A percentile compares a stretch with the other conserved stretches of the same genome.
These are phyloP conservation scores for Eulithis testata DNA, from an alignment of 2,888 invertebrate genomes.

Conservation along the genomic window DNA sequence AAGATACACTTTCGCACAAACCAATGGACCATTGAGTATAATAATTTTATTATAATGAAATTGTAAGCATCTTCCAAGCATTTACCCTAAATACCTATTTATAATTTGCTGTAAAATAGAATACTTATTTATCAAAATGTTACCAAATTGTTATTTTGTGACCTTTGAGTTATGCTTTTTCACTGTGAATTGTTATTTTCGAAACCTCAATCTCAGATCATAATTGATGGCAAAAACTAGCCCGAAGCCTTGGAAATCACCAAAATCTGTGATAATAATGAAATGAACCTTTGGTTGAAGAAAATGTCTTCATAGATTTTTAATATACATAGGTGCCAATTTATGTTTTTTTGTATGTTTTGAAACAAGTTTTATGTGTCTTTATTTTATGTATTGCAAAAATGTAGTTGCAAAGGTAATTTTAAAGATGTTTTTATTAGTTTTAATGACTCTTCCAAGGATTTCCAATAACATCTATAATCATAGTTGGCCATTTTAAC, in stretches of 20 bases:
- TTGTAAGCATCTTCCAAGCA: constrained; percentile 24
- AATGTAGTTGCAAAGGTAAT: constrained; percentile 56
- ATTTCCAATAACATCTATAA: constrained; percentile 68
- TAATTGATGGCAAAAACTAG: constrained; percentile 45
- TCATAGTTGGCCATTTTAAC: constrained; percentile 83
- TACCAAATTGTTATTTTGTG: constrained; percentile 65
- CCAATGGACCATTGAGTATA: constrained; percentile 38
- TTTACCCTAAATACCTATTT: constrained; percentile 39
- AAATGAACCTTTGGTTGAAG: constrained; percentile 49
- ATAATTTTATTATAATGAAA: constrained; percentile 20
- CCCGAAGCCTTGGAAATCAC: constrained; percentile 59
- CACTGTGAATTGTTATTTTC: constrained; percentile 51
- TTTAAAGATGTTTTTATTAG: constrained; percentile 59
- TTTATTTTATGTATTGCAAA: constrained; percentile 63
- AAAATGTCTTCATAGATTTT: constrained; percentile 47
- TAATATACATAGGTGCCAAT: constrained; percentile 67
- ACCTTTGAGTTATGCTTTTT: constrained; percentile 61
- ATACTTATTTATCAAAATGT: constrained; percentile 51
- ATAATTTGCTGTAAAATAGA: constrained; percentile 34
- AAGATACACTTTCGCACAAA: constrained; percentile 34
- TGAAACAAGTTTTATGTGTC: constrained; percentile 64
- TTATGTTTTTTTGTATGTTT: constrained; percentile 58
- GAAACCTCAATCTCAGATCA: constrained; percentile 53
- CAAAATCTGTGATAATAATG: constrained; percentile 70
- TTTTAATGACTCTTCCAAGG: constrained; percentile 62